A percentile compares a stretch with the other conserved stretches of the same genome.
Conservation (phyloP, 2,113 vertebrate genomes). For the Cyanoderma ruficeps region DNA sequence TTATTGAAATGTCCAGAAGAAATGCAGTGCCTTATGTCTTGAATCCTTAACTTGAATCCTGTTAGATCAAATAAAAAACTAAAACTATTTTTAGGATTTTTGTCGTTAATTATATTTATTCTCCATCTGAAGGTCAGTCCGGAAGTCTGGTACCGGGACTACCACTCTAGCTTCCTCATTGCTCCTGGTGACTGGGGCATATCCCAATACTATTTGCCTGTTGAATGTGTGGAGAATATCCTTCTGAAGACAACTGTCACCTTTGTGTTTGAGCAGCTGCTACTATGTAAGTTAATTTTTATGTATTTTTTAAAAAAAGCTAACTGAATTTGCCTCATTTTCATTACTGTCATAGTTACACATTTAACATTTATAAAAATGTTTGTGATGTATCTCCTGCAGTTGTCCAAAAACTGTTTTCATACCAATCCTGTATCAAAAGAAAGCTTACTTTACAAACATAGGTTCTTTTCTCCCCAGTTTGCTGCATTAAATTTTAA, state of each 20-base stretch:
- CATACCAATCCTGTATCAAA: neutral
- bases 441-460: neutral
- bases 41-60: neutral
- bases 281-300: neutral
- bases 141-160: neutral
- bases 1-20: neutral
- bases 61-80: neutral
- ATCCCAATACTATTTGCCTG: rapidly evolving
- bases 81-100: neutral
- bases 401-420: neutral
- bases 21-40: neutral
- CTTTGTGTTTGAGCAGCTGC: neutral
- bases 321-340: neutral
- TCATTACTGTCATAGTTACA: neutral
- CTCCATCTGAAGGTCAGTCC: neutral
- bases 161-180: neutral
- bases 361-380: neutral
- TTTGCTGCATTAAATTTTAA: neutral
- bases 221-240: neutral
- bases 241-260: neutral
- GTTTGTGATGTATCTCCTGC: neutral
- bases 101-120: neutral
- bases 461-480: neutral
- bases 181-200: neutral
- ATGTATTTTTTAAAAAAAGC: neutral